Percentiles rank a stretch among this genome's conserved stretches.
Conservation (phyloP, 2,888 invertebrate species). For the Coelopa pilipes region DNA sequence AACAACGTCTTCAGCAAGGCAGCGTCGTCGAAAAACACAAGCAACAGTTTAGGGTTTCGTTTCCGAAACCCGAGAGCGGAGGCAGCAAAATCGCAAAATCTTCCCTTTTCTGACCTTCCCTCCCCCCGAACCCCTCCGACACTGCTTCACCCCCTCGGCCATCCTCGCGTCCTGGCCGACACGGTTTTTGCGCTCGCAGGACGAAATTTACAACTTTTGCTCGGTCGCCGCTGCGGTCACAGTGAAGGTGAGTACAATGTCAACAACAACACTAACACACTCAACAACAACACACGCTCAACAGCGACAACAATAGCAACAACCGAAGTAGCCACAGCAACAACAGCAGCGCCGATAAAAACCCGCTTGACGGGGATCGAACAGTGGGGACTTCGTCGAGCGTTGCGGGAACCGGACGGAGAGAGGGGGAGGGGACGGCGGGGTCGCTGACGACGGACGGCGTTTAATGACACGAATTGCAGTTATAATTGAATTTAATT, state of each 20-base stretch:
- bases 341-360: too few relatives aligned
- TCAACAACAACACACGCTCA: too few relatives aligned
- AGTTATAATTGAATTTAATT: too few relatives aligned
- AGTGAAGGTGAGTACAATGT: conserved; percentile 32
- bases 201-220: conserved; percentile 15
- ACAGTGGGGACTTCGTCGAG: too few relatives aligned
- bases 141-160: neutral
- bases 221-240: conserved; percentile 32
- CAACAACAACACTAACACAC: conserved; percentile 19
- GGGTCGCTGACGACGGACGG: too few relatives aligned
- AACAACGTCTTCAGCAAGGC: neutral
- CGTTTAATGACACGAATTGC: too few relatives aligned
- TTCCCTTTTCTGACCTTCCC: neutral
- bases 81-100: conserved; percentile 8
- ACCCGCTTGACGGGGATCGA: too few relatives aligned
- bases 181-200: neutral
- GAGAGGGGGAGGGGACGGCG: too few relatives aligned
- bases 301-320: conserved; percentile 8
- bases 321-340: too few relatives aligned
- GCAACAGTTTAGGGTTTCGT: conserved; percentile 33
- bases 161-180: neutral
- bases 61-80: conserved; percentile 18
- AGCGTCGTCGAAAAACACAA: conserved; percentile 12
- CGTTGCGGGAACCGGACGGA: too few relatives aligned
- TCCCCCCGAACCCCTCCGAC: too few relatives aligned